These are phyloP conservation scores for Acleris literana DNA, from an alignment of 2,888 invertebrate species.

Conservation along the genomic window DNA sequence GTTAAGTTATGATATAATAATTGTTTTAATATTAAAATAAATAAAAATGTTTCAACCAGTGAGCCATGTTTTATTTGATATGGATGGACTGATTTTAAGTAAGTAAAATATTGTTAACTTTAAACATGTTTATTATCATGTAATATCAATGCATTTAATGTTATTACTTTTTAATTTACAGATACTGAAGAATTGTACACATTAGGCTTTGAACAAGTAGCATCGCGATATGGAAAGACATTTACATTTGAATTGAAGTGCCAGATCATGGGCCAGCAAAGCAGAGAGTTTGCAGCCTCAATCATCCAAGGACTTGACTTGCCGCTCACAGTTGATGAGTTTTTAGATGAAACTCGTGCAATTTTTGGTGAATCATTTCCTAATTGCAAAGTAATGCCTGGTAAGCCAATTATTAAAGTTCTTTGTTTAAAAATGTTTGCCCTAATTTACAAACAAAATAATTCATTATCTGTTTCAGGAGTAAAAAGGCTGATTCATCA, in stretches of 20 bases:
- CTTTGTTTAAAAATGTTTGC: neutral
- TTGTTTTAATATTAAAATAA: slow-evolving; percentile 7
- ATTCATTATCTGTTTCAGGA: slow-evolving; percentile 78
- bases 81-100: slow-evolving; percentile 75
- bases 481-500: slow-evolving; percentile 90
- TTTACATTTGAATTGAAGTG: slow-evolving; percentile 92
- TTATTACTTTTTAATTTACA: slow-evolving; percentile 62
- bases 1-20: slow-evolving; percentile 5
- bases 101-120: slow-evolving; percentile 47
- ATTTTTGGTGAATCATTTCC: slow-evolving; percentile 85
- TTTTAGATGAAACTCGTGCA: slow-evolving; percentile 80
- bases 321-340: slow-evolving; percentile 87
- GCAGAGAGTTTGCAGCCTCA: slow-evolving; percentile 83
- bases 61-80: slow-evolving; percentile 75
- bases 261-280: slow-evolving; percentile 88
- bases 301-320: slow-evolving; percentile 85
- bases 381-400: slow-evolving; percentile 86
- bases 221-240: slow-evolving; percentile 87
- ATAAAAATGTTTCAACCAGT: slow-evolving; percentile 59
- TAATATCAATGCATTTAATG: slow-evolving; percentile 13
- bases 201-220: slow-evolving; percentile 86
- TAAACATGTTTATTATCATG: slow-evolving; percentile 21
- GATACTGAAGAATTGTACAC: slow-evolving; percentile 93
- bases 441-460: too few relatives aligned
- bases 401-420: slow-evolving; percentile 62